Evolutionary conservation across 2,888 invertebrate genomes (phyloP).

Genomic region (Cancer borealis): DNA sequence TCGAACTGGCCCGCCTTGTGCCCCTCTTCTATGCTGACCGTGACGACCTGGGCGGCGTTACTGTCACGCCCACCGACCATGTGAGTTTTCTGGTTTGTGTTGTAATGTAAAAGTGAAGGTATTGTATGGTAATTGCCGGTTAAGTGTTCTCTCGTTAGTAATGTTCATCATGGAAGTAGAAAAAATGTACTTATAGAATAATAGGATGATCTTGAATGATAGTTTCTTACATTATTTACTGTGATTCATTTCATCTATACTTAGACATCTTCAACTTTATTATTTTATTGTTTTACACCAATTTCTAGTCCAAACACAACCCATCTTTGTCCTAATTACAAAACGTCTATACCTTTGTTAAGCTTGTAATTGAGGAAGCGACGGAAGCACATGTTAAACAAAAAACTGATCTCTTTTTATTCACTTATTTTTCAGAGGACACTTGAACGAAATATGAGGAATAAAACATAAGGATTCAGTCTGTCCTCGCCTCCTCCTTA

Average conservation of each 20-base stretch:
- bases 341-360: not conserved
- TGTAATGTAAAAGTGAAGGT: not conserved
- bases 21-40: conserved; percentile 76
- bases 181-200: not conserved
- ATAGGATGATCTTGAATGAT: not conserved
- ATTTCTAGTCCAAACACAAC: not conserved
- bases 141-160: not conserved
- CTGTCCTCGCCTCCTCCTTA: not conserved
- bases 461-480: not conserved
- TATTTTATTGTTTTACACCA: not conserved
- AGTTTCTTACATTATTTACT: not conserved
- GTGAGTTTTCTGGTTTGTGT: conserved; percentile 52
- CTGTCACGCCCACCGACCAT: conserved; percentile 66
- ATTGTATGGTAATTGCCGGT: not conserved
- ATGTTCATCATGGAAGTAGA: not conserved
- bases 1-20: conserved; percentile 62
- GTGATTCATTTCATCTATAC: not conserved
- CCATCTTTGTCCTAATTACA: not conserved
- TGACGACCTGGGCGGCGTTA: conserved; percentile 67
- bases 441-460: not conserved
- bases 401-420: not conserved
- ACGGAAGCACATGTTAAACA: not conserved
- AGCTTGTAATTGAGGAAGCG: not conserved
- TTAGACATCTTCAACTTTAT: not conserved
- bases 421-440: not conserved